phyloP scores from a whole-genome alignment of 2,888 invertebrate genomes.

The Geotrupes spiniger region DNA sequence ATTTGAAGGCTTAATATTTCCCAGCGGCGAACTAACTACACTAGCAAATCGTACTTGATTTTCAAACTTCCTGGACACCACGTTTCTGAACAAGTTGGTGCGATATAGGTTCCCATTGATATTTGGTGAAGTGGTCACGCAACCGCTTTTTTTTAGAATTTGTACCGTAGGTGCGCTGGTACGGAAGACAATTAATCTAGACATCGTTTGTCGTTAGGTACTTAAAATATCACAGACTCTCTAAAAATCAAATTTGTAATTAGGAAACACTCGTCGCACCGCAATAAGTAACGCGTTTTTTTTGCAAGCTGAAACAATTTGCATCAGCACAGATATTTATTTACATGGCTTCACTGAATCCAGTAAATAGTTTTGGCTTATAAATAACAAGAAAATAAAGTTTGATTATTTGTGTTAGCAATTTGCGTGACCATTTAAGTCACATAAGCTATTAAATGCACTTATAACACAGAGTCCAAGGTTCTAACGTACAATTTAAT shows the following conservation, averaged over 20 bases:
- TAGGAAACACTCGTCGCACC: too few species aligned
- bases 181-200: constrained; percentile 9
- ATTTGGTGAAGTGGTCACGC: not conserved
- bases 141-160: constrained; percentile 9
- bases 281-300: too few species aligned
- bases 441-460: constrained; percentile 1
- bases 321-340: too few species aligned
- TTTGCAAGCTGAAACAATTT: too few species aligned
- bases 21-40: constrained; percentile 53
- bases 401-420: too few species aligned
- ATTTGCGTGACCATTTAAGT: too few species aligned
- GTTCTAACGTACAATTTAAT: constrained; percentile 9
- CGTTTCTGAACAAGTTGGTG: not conserved
- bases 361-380: too few species aligned
- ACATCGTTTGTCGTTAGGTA: constrained; percentile 10
- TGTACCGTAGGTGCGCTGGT: not conserved
- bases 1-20: constrained; percentile 56
- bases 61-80: too few species aligned
- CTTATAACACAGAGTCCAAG: constrained; percentile 13
- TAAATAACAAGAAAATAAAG: too few species aligned
- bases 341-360: too few species aligned
- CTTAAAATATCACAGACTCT: constrained; percentile 13
- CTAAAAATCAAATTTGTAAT: constrained; percentile 1
- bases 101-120: not conserved
- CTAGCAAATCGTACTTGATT: constrained; percentile 17